These are phyloP conservation scores for Maylandia zebra DNA, from an alignment of 2,113 vertebrate species.

Conservation along the genomic window DNA sequence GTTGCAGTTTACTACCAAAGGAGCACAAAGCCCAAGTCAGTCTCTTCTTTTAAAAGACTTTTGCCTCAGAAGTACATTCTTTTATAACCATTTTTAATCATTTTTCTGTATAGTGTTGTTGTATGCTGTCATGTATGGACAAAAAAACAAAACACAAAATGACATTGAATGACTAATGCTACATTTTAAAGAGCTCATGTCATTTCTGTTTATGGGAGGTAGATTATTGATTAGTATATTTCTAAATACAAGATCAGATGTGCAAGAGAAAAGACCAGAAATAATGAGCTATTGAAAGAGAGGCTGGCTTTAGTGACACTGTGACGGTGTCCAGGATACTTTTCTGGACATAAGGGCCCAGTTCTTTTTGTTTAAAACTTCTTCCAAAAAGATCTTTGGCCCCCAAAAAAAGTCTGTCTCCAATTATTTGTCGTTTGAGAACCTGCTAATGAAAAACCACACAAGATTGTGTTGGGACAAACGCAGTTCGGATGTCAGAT, in stretches of 20 bases:
- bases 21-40: slow-evolving; percentile 61
- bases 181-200: neutral
- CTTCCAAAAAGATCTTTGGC: neutral
- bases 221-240: neutral
- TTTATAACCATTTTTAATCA: slow-evolving; percentile 57
- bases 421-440: neutral
- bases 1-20: slow-evolving; percentile 64
- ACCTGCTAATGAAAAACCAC: neutral
- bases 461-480: neutral
- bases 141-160: neutral
- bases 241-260: neutral
- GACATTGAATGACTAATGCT: neutral
- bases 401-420: neutral
- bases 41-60: slow-evolving; percentile 49
- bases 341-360: neutral
- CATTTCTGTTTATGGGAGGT: neutral
- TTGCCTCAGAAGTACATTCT: slow-evolving; percentile 47
- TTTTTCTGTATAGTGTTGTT: slow-evolving; percentile 30
- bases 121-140: slow-evolving; percentile 6
- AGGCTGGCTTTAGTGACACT: slow-evolving; percentile 8
- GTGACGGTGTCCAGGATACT: neutral
- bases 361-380: neutral
- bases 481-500: neutral
- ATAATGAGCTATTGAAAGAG: neutral
- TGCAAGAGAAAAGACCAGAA: neutral